Percentiles rank a stretch among this genome's conserved stretches.
Conservation (phyloP, 2,113 vertebrate genomes). For the Chaetura pelagica region DNA sequence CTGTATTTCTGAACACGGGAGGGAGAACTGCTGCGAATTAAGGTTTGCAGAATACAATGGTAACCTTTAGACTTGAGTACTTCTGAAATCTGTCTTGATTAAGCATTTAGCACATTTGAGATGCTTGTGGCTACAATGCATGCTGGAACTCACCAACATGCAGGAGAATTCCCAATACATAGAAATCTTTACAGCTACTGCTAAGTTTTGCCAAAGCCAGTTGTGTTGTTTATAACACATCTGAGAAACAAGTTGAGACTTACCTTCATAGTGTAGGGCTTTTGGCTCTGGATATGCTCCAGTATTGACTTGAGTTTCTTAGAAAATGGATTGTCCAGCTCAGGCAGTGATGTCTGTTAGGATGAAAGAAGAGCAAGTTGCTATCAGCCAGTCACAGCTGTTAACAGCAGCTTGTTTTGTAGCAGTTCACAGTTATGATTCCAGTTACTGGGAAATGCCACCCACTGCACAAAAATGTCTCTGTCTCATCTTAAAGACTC, state of each 20-base stretch:
- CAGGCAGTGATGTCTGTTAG: slow-evolving; percentile 82
- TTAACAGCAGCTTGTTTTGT: background rate
- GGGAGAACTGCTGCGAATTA: background rate
- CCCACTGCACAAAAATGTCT: background rate
- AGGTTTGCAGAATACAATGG: background rate
- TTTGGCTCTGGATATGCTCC: slow-evolving; percentile 78
- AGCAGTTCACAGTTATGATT: no score
- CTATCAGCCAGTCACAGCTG: background rate
- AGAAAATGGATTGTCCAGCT: slow-evolving; percentile 86
- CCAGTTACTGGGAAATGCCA: background rate
- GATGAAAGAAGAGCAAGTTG: background rate
- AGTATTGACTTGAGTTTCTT: slow-evolving; percentile 84
- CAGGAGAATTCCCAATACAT: fast-evolving
- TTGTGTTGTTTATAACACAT: background rate
- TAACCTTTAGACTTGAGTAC: background rate
- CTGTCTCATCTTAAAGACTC: background rate
- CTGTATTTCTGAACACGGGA: background rate
- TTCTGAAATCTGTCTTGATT: background rate
- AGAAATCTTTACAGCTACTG: background rate
- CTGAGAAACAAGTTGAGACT: background rate
- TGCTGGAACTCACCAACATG: fast-evolving
- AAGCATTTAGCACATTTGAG: background rate
- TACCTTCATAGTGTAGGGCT: slow-evolving; percentile 93
- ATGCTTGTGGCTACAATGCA: background rate
- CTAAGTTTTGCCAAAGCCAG: background rate